Evolutionary conservation across 2,888 invertebrate species (phyloP).

Genomic region (Operophtera brumata): DNA sequence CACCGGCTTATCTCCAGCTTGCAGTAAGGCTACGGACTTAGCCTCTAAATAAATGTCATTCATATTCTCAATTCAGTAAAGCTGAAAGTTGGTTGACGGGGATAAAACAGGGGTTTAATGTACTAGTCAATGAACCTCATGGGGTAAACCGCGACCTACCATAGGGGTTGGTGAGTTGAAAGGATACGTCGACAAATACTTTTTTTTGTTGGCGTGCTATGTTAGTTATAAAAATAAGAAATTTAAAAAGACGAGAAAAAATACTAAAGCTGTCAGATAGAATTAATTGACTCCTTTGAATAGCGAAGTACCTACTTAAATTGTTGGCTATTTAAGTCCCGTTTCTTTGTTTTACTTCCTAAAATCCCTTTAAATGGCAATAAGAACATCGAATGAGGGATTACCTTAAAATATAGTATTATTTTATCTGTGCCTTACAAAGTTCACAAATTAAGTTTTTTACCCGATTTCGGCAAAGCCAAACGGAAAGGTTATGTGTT

Average conservation of each 20-base stretch:
- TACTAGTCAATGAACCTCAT: slow-evolving; percentile 66
- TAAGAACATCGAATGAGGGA: too few relatives aligned
- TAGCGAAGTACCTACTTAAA: too few relatives aligned
- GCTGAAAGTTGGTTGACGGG: slow-evolving; percentile 36
- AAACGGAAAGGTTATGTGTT: too few relatives aligned
- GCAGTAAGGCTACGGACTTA: slow-evolving; percentile 57
- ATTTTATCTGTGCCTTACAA: too few relatives aligned
- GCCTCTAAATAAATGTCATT: slow-evolving; percentile 28
- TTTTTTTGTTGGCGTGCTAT: neutral
- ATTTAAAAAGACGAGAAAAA: too few relatives aligned
- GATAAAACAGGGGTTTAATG: slow-evolving; percentile 46
- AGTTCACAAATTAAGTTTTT: too few relatives aligned
- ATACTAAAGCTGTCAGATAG: too few relatives aligned
- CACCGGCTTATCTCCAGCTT: slow-evolving; percentile 69
- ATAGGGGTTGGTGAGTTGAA: slow-evolving; percentile 58
- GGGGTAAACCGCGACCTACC: slow-evolving; percentile 73
- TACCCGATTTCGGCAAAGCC: too few relatives aligned
- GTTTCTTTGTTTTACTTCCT: neutral
- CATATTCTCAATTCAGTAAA: slow-evolving; percentile 29
- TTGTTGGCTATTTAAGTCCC: too few relatives aligned
- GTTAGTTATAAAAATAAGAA: neutral
- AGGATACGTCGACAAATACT: slow-evolving; percentile 11
- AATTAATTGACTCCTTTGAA: too few relatives aligned
- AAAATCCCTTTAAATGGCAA: neutral
- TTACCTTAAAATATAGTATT: too few relatives aligned